Conservation (phyloP, 2,888 invertebrate genomes). For the Hypsopygia costalis region DNA sequence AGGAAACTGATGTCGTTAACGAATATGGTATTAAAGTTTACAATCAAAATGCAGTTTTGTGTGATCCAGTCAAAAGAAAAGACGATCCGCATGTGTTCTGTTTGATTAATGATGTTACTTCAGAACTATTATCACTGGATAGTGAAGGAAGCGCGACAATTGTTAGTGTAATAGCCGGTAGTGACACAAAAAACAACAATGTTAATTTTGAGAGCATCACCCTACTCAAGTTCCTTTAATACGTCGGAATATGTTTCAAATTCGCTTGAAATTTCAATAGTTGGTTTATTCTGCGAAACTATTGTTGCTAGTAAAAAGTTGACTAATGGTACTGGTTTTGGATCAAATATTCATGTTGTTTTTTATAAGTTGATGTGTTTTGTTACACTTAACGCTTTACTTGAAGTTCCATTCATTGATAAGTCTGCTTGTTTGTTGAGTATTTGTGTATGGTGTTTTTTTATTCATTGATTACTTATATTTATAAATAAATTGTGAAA, state of each 20-base stretch:
- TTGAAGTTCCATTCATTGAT: conserved; percentile 69
- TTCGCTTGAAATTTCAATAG: conserved; percentile 9
- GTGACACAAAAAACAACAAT: conserved; percentile 45
- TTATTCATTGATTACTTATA: not conserved
- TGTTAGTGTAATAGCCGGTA: conserved; percentile 49
- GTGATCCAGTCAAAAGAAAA: conserved; percentile 59
- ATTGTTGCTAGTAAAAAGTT: conserved; percentile 54
- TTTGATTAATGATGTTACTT: conserved; percentile 73
- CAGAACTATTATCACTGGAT: conserved; percentile 62
- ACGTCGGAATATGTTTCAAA: conserved; percentile 28
- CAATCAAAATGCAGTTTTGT: conserved; percentile 67
- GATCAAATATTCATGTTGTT: conserved; percentile 76
- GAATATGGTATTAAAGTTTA: conserved; percentile 53
- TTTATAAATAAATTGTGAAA: no score
- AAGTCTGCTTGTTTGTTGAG: conserved; percentile 38
- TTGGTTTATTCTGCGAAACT: conserved; percentile 8
- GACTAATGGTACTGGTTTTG: conserved; percentile 78
- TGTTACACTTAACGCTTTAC: conserved; percentile 76
- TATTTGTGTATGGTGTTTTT: conserved; percentile 26
- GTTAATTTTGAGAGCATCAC: conserved; percentile 9
- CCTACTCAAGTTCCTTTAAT: conserved; percentile 17
- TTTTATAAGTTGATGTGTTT: conserved; percentile 59
- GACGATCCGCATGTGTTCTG: conserved; percentile 58
- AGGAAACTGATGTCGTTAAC: conserved; percentile 42
- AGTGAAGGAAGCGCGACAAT: conserved; percentile 57